phyloP scores from a whole-genome alignment of 2,888 invertebrate species.

The Callosobruchus maculatus region DNA sequence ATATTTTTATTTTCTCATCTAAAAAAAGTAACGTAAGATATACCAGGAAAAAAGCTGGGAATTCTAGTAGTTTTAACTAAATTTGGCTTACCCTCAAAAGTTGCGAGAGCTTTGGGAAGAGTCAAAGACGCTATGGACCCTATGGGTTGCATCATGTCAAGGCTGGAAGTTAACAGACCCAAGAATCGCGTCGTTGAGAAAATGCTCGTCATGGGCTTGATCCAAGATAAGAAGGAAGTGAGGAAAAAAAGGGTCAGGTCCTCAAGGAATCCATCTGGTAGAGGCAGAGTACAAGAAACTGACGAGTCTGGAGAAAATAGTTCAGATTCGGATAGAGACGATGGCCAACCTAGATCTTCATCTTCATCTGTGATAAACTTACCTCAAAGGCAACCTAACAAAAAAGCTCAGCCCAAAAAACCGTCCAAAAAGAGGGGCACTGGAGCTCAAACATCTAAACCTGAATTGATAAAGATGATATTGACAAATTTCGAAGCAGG shows the following conservation, averaged over 20 bases:
- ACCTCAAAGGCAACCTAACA: background rate
- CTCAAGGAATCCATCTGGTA: background rate
- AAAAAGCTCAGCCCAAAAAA: background rate
- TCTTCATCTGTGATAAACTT: background rate
- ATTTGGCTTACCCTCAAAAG: too few relatives aligned
- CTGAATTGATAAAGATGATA: background rate
- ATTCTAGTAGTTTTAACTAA: too few relatives aligned
- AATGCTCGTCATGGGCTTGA: slow-evolving; percentile 72
- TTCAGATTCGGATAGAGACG: background rate
- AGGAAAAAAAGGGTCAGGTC: slow-evolving; percentile 57
- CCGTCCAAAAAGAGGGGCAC: background rate
- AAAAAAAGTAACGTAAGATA: too few relatives aligned
- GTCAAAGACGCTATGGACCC: slow-evolving; percentile 67
- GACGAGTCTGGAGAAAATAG: background rate
- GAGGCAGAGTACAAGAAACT: background rate
- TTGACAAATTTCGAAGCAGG: slow-evolving; percentile 14
- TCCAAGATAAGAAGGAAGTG: slow-evolving; percentile 71
- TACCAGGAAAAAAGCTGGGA: too few relatives aligned
- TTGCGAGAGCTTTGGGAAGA: slow-evolving; percentile 71
- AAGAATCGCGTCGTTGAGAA: slow-evolving; percentile 75
- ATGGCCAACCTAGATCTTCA: too few relatives aligned
- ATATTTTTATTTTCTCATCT: too few relatives aligned
- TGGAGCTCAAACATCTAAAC: background rate
- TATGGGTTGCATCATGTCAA: slow-evolving; percentile 61
- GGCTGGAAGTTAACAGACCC: slow-evolving; percentile 64